These are phyloP conservation scores for Aleiodes testaceus DNA, from an alignment of 2,888 invertebrate genomes.

Conservation along the genomic window DNA sequence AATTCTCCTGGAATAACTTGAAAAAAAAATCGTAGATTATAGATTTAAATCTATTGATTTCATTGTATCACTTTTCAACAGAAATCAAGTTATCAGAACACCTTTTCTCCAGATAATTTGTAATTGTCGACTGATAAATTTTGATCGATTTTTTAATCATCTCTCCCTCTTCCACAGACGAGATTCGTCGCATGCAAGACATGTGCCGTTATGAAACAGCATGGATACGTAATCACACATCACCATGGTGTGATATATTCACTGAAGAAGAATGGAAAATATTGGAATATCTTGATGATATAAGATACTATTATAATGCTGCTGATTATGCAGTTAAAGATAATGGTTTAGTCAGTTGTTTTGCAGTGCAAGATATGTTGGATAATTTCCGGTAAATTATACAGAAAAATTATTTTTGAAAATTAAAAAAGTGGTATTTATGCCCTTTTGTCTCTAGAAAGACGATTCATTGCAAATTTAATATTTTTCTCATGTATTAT, in stretches of 20 bases:
- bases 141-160: too few species aligned
- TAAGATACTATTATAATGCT: slow-evolving; percentile 79
- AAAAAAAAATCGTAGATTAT: too few species aligned
- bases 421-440: too few species aligned
- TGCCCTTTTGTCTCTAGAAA: slow-evolving; percentile 52
- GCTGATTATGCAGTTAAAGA: slow-evolving; percentile 80
- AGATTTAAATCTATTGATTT: too few species aligned
- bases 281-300: slow-evolving; percentile 83
- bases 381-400: slow-evolving; percentile 75
- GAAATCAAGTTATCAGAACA: too few species aligned
- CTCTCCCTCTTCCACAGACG: not conserved
- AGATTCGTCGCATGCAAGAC: slow-evolving; percentile 76
- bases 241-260: slow-evolving; percentile 85
- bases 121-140: too few species aligned
- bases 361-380: slow-evolving; percentile 80
- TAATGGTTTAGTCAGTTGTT: slow-evolving; percentile 80
- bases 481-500: too few species aligned
- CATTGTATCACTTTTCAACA: too few species aligned
- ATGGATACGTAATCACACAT: slow-evolving; percentile 78
- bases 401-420: too few species aligned
- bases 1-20: too few species aligned
- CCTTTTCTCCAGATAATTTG: too few species aligned
- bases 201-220: slow-evolving; percentile 86
- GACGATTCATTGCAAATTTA: too few species aligned
- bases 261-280: slow-evolving; percentile 79